Evolutionary conservation across 2,797 vertebrate species (phyloP).

Genomic region (Forpus xanthops): DNA sequence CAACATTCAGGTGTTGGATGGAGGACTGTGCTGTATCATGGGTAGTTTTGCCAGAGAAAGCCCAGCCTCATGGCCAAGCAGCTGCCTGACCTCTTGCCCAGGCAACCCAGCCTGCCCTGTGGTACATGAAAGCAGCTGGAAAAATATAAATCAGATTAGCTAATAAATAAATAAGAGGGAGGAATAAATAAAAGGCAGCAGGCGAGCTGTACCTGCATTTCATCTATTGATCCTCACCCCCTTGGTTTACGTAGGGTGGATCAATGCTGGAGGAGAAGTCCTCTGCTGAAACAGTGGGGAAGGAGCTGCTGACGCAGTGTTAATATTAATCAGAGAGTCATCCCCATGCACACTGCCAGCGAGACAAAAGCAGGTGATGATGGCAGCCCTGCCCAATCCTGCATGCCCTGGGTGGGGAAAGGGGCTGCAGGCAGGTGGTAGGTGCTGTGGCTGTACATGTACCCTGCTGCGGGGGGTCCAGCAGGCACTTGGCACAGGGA

Average conservation of each 20-base stretch:
- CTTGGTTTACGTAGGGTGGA: background rate
- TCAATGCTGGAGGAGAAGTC: background rate
- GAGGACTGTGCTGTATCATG: background rate
- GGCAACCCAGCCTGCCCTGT: background rate
- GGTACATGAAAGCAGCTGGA: background rate
- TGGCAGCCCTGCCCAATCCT: background rate
- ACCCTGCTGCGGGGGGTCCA: background rate
- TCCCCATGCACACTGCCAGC: background rate
- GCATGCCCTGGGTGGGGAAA: background rate
- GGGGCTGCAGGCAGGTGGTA: fast-evolving
- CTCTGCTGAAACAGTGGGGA: background rate
- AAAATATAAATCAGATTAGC: background rate
- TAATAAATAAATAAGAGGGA: slow-evolving; percentile 29
- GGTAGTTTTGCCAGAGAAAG: background rate
- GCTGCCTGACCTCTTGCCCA: background rate
- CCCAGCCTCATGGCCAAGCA: background rate
- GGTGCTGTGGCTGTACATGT: background rate
- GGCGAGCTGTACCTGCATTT: background rate
- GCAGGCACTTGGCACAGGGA: background rate
- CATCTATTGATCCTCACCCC: background rate
- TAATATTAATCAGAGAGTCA: background rate
- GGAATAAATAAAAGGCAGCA: background rate
- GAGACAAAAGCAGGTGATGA: slow-evolving; percentile 33
- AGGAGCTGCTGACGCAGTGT: background rate
- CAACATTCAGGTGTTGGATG: background rate